These are phyloP conservation scores for Epinotia ramella DNA, from an alignment of 2,888 invertebrate genomes.

Conservation along the genomic window DNA sequence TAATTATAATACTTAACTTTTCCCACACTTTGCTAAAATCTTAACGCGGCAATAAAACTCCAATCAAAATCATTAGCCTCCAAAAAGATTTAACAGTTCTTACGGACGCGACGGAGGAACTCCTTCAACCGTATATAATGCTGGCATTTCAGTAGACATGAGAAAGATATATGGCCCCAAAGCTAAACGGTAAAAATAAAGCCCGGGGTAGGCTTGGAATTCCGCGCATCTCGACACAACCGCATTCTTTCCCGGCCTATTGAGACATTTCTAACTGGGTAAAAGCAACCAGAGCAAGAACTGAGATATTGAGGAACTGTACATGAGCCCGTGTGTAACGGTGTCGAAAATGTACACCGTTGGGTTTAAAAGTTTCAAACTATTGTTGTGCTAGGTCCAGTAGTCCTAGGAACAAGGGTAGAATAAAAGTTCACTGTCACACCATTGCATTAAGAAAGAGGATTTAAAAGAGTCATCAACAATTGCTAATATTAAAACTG, in stretches of 20 bases:
- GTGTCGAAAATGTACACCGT: not conserved
- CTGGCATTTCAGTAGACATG: not conserved
- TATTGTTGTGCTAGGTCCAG: no score
- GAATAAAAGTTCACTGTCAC: no score
- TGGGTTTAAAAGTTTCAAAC: not conserved
- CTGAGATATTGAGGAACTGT: slow-evolving; percentile 11
- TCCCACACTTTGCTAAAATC: not conserved
- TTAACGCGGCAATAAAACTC: not conserved
- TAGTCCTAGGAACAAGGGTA: no score
- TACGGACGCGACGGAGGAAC: not conserved
- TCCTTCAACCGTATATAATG: not conserved
- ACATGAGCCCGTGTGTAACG: not conserved
- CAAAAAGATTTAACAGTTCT: not conserved
- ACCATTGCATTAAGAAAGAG: no score
- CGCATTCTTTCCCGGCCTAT: slow-evolving; percentile 40
- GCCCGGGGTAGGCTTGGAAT: slow-evolving; percentile 17
- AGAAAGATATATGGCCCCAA: slow-evolving; percentile 12
- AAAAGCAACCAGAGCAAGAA: slow-evolving; percentile 36
- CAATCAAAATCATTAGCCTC: not conserved
- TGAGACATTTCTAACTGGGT: slow-evolving; percentile 43
- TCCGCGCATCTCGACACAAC: slow-evolving; percentile 42
- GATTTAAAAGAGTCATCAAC: not conserved
- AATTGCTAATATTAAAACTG: not conserved
- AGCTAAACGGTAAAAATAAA: slow-evolving; percentile 17
- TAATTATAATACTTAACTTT: not conserved